Evolutionary conservation across 1,140 invertebrate species (phyloP).

Genomic region (Phymastichus coffea): DNA sequence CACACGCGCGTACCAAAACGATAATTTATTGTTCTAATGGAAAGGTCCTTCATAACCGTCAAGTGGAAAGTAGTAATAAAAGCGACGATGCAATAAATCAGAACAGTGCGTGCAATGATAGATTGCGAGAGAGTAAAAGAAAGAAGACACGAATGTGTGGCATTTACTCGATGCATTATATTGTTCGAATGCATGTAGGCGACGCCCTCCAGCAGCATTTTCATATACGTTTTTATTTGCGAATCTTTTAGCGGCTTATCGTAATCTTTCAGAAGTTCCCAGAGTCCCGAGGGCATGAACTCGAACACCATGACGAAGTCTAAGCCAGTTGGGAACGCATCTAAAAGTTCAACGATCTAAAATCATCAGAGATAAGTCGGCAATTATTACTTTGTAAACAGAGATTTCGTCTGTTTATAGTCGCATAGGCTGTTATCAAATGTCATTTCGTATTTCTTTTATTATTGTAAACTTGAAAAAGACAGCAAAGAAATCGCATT

Average conservation of each 20-base stretch:
- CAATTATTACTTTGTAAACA: too few species aligned
- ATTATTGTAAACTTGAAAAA: too few species aligned
- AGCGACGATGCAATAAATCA: too few species aligned
- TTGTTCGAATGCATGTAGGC: conserved; percentile 84
- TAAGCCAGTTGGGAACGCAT: conserved; percentile 87
- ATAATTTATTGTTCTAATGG: conserved; percentile 29
- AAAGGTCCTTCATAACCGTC: background rate
- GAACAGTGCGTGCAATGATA: too few species aligned
- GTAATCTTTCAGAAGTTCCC: conserved; percentile 80
- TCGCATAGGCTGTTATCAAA: too few species aligned
- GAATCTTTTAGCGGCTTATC: conserved; percentile 69
- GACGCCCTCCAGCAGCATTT: conserved; percentile 90
- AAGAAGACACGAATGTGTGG: background rate
- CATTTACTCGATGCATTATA: conserved; percentile 93
- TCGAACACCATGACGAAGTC: conserved; percentile 92
- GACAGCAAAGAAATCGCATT: too few species aligned
- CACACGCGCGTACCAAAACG: conserved; percentile 5
- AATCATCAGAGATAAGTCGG: conserved; percentile 26
- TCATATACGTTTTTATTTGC: conserved; percentile 84
- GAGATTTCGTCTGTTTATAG: too few species aligned
- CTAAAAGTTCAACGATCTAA: conserved; percentile 84
- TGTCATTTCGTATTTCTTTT: background rate
- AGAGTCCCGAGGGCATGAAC: conserved; percentile 87
- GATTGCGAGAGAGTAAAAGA: too few species aligned
- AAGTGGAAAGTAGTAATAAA: too few species aligned